These are phyloP conservation scores for Lepus europaeus DNA, from an alignment of 2,113 vertebrate species.

Conservation along the genomic window DNA sequence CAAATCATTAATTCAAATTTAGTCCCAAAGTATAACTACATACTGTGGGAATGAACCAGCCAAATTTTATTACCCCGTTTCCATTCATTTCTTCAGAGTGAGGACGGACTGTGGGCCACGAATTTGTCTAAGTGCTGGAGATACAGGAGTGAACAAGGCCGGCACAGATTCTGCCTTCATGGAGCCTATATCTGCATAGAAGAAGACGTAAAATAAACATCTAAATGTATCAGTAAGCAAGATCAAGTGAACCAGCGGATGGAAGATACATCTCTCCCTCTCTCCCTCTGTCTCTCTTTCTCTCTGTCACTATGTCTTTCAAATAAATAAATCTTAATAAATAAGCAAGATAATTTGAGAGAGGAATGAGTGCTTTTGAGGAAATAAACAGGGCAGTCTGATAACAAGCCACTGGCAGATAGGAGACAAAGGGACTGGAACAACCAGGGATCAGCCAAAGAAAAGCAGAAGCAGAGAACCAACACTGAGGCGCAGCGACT, in stretches of 20 bases:
- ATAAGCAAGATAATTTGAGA: not conserved
- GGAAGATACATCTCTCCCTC: no score
- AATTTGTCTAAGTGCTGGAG: not conserved
- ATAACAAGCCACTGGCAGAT: not conserved
- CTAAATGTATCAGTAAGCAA: not conserved
- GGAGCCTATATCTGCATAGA: not conserved
- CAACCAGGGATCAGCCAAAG: not conserved
- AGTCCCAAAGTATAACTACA: not conserved
- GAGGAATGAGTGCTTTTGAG: not conserved
- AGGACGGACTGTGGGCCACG: not conserved
- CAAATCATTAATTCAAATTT: not conserved
- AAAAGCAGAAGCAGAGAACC: no score
- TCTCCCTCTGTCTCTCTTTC: no score
- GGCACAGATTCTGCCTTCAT: no score
- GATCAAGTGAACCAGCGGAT: no score
- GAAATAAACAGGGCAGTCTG: not conserved
- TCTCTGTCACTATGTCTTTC: no score
- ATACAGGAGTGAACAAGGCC: not conserved
- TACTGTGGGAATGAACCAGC: no score
- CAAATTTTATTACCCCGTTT: not conserved
- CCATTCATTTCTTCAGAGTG: not conserved
- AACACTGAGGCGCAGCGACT: no score
- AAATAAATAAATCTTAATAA: not conserved
- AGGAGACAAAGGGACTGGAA: rapidly evolving
- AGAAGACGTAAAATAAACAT: not conserved